Conservation (phyloP, 2,888 invertebrate species). For the Bedellia somnulentella region DNA sequence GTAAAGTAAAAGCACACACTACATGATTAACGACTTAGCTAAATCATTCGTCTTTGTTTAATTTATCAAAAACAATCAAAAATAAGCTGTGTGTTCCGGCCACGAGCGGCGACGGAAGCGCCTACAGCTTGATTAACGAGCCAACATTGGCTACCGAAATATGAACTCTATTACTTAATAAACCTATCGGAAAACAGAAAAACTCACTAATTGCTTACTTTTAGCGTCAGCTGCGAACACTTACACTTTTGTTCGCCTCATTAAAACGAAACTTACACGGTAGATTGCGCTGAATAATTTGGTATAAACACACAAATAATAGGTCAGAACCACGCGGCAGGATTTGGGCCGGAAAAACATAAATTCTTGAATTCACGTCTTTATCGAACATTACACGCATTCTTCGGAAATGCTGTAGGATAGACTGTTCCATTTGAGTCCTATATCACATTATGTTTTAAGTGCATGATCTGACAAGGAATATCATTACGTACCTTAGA, state of each 20-base stretch:
- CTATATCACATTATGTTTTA: too few relatives aligned
- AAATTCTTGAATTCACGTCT: too few relatives aligned
- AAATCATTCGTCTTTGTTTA: conserved; percentile 46
- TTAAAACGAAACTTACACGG: conserved; percentile 10
- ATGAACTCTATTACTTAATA: conserved; percentile 47
- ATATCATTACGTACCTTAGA: too few relatives aligned
- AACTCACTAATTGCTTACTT: conserved; percentile 37
- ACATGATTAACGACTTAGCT: conserved; percentile 38
- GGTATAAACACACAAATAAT: too few relatives aligned
- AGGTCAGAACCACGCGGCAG: too few relatives aligned
- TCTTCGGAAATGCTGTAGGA: too few relatives aligned
- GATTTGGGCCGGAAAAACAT: too few relatives aligned
- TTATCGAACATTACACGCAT: too few relatives aligned
- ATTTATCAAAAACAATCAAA: conserved; percentile 57
- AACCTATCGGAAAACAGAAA: conserved; percentile 29
- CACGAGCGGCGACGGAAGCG: conserved; percentile 32
- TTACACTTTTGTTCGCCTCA: conserved; percentile 9
- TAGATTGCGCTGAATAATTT: too few relatives aligned
- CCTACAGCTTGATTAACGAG: conserved; percentile 45
- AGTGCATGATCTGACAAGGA: too few relatives aligned
- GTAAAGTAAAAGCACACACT: conserved; percentile 24
- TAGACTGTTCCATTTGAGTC: too few relatives aligned
- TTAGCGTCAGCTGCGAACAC: conserved; percentile 13
- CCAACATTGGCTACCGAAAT: conserved; percentile 35
- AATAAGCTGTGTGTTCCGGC: conserved; percentile 45